These are phyloP conservation scores for Streptopelia turtur DNA, from an alignment of 2,797 vertebrate genomes.

Conservation along the genomic window DNA sequence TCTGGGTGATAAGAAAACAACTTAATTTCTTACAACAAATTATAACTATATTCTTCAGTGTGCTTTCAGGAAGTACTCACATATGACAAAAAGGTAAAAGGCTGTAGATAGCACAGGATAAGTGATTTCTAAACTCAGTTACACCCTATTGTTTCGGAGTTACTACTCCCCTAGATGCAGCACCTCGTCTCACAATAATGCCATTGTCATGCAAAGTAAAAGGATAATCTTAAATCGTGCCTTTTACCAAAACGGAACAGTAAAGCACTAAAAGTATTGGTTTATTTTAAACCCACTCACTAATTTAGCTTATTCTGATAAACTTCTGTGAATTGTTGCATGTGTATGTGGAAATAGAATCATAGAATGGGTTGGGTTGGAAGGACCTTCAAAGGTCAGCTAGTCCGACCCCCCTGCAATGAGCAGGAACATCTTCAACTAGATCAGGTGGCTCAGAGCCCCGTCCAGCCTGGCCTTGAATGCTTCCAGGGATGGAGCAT, in stretches of 20 bases:
- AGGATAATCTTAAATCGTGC: background rate
- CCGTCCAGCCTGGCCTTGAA: too few relatives aligned
- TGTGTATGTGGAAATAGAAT: background rate
- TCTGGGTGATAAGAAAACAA: background rate
- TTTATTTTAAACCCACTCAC: background rate
- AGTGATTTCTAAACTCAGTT: background rate
- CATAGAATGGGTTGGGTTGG: too few relatives aligned
- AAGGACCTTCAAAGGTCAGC: too few relatives aligned
- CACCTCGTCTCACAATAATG: background rate
- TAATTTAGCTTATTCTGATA: background rate
- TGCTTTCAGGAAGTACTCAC: background rate
- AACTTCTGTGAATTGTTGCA: background rate
- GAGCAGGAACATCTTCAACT: too few relatives aligned
- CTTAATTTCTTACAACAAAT: background rate
- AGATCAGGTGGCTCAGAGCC: too few relatives aligned
- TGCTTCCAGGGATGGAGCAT: too few relatives aligned
- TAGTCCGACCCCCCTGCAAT: too few relatives aligned
- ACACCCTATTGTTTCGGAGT: background rate
- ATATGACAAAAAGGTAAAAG: background rate
- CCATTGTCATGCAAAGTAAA: background rate
- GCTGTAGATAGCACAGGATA: background rate
- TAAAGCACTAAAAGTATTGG: background rate
- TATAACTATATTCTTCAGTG: background rate
- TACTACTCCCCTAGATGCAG: background rate
- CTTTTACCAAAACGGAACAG: background rate